These are phyloP conservation scores for Platichthys stellatus DNA, from an alignment of 2,113 vertebrate species.

Conservation along the genomic window DNA sequence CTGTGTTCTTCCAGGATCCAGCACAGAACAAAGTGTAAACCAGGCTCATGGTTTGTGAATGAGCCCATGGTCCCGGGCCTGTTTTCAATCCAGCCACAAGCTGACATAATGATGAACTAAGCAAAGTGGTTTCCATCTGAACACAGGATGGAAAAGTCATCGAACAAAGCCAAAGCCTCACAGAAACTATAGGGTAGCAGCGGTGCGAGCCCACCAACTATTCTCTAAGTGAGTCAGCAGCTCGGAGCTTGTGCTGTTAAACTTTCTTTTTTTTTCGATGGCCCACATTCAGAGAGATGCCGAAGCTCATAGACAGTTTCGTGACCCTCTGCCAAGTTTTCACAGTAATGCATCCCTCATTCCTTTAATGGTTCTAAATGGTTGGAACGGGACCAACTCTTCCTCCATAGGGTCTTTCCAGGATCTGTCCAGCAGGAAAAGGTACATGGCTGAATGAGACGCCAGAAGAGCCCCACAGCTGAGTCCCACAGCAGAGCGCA, in stretches of 20 bases:
- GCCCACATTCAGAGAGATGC: neutral
- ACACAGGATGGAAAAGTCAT: slow-evolving; percentile 58
- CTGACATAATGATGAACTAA: slow-evolving; percentile 69
- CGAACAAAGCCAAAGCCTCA: slow-evolving; percentile 60
- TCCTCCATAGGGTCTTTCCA: slow-evolving; percentile 36
- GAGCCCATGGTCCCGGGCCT: slow-evolving; percentile 22
- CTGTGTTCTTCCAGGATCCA: neutral
- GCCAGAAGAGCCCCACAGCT: neutral
- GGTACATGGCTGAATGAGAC: neutral
- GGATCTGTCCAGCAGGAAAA: slow-evolving; percentile 28
- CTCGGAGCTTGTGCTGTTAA: neutral
- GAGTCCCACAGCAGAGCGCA: slow-evolving; percentile 1
- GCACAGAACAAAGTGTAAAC: slow-evolving; percentile 30
- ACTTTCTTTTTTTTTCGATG: neutral
- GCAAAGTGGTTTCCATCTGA: slow-evolving; percentile 56
- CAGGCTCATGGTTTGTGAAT: slow-evolving; percentile 13
- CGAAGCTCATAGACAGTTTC: slow-evolving; percentile 19
- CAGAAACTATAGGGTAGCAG: slow-evolving; percentile 54
- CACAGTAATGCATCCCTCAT: slow-evolving; percentile 50
- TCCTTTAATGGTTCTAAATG: slow-evolving; percentile 48
- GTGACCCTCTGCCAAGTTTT: slow-evolving; percentile 39
- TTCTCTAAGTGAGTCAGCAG: slow-evolving; percentile 39
- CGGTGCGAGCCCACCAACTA: slow-evolving; percentile 32
- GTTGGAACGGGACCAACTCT: slow-evolving; percentile 47
- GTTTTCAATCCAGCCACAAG: slow-evolving; percentile 68